These are phyloP conservation scores for Dioctria linearis DNA, from an alignment of 2,888 invertebrate species.

Conservation along the genomic window DNA sequence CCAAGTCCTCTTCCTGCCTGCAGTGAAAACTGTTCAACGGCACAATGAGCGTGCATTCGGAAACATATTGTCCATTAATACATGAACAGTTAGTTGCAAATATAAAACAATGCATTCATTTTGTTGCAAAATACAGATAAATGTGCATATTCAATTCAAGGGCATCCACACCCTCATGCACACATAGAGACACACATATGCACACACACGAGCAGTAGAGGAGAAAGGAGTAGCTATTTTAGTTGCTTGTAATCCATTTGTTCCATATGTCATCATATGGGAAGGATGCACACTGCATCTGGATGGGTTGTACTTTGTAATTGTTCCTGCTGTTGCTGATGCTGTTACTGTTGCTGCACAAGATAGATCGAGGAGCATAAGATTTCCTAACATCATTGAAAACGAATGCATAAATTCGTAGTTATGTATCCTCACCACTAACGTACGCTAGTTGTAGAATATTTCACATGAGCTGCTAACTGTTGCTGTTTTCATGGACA, in stretches of 20 bases:
- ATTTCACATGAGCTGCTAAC: too few relatives aligned
- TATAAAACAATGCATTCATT: constrained; percentile 35
- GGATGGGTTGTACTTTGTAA: constrained; percentile 7
- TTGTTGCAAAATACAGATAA: constrained; percentile 30
- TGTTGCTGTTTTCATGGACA: too few relatives aligned
- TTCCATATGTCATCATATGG: constrained; percentile 15
- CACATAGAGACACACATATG: background rate
- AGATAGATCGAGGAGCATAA: background rate
- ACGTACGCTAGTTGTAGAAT: too few relatives aligned
- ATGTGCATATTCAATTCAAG: constrained; percentile 16
- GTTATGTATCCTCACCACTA: too few relatives aligned
- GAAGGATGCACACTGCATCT: background rate
- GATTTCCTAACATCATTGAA: background rate
- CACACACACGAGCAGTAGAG: background rate
- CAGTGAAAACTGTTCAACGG: constrained; percentile 1
- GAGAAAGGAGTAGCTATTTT: background rate
- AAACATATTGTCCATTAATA: constrained; percentile 26
- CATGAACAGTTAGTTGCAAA: constrained; percentile 19
- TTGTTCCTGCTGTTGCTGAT: background rate
- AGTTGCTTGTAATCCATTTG: constrained; percentile 16
- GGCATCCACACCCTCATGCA: background rate
- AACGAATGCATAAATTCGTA: too few relatives aligned
- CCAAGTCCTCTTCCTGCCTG: too few relatives aligned
- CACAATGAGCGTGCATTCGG: constrained; percentile 23
- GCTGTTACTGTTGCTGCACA: background rate